Evolutionary conservation across 2,888 invertebrate genomes (phyloP), one percentile per base, ranked within the genome.

Genomic region (Teinopalpus imperialis): DNA sequence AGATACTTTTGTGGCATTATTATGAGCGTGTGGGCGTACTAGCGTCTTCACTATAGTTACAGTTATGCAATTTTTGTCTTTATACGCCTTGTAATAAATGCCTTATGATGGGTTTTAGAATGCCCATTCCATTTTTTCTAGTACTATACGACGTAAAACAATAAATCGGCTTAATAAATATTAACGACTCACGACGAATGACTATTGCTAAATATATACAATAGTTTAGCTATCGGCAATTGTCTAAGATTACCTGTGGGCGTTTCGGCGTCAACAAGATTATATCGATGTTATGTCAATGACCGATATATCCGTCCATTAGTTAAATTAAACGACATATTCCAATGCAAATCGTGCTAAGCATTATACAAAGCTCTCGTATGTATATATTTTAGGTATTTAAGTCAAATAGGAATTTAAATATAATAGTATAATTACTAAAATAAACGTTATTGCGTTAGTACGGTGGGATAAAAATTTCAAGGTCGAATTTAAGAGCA

Each of bases 1-100:
- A 27, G 40, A 45, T 39, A 27, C 45, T 40, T 40, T 27, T 45
- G 45, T 40, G 45, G 32, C 31, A 20, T 18, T 20, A 26, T 41
- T 21, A 30, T 23, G 24, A 16, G n/a, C 9, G 32, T 8, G 45
- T 45, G 45, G 45, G 45, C 8, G 39, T 20, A 9, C 9, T 8
- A 9, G 21, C 31, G 34, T 32, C 14, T 14, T 14, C 18, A 32
- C 31, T 30, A 36, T 27, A 32, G 4, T n/a, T 9, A 26, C 31
- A 32, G 31, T 37, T 45, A 39, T 32, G 32, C 45, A 39, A 39
- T 32, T 34, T 31, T 27, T 9, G 20, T 27, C 21, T 30, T 24
- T 31, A 30, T 16, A 6, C 3, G 4, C 2, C 9, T 24, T 8
- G 18, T 16, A 14, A 23, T 23, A 42, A 10, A 31, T 2, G 4